Evolutionary conservation across 2,888 invertebrate genomes (phyloP).

Genomic region (Pollenia angustigena): DNA sequence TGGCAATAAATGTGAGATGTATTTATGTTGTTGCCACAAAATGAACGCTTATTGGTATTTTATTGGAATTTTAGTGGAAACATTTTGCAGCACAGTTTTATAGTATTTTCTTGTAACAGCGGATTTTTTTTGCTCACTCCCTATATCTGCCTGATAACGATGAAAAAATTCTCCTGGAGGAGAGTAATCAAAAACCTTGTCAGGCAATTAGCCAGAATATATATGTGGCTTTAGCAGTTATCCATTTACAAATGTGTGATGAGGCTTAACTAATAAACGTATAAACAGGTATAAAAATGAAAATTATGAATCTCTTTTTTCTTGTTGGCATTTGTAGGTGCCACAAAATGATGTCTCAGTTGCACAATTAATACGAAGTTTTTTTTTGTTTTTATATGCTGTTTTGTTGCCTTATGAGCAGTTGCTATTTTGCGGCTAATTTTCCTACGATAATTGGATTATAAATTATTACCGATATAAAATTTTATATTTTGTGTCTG

Average conservation of each 20-base stretch:
- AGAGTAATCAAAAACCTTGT: slow-evolving; percentile 65
- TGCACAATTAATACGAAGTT: slow-evolving; percentile 51
- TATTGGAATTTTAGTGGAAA: slow-evolving; percentile 73
- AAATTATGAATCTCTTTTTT: slow-evolving; percentile 51
- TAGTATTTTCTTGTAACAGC: slow-evolving; percentile 38
- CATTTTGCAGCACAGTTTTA: slow-evolving; percentile 70
- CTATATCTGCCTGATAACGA: slow-evolving; percentile 14
- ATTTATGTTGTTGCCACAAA: slow-evolving; percentile 55
- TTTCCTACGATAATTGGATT: slow-evolving; percentile 80
- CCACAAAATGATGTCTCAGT: slow-evolving; percentile 63
- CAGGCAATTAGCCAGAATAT: slow-evolving; percentile 68
- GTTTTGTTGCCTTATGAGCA: slow-evolving; percentile 57
- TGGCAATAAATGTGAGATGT: slow-evolving; percentile 35
- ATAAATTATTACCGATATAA: slow-evolving; percentile 78
- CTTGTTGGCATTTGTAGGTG: not conserved
- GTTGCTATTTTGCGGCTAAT: slow-evolving; percentile 58
- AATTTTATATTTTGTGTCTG: slow-evolving; percentile 57
- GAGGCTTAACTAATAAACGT: slow-evolving; percentile 57
- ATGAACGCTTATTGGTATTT: slow-evolving; percentile 73
- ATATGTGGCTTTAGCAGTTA: slow-evolving; percentile 19
- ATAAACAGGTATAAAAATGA: slow-evolving; percentile 17
- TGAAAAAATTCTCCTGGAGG: slow-evolving; percentile 25
- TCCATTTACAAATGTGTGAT: slow-evolving; percentile 54
- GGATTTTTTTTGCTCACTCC: not conserved
- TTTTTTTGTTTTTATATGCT: not conserved